A percentile compares a stretch with the other conserved stretches of the same genome.
Conservation (phyloP, 2,113 vertebrate species). For the Colossoma macropomum region DNA sequence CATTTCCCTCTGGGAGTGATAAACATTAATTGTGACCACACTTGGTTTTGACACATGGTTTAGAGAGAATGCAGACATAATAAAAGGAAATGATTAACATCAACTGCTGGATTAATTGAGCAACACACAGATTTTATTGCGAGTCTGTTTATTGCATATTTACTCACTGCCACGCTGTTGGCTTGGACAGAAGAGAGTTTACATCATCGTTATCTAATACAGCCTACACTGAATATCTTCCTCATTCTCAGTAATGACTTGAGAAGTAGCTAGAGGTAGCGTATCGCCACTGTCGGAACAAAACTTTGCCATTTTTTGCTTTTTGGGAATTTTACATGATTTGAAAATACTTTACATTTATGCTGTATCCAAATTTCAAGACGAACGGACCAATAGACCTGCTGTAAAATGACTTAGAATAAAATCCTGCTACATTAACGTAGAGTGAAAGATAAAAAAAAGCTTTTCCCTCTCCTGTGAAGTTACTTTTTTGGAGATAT, state of each 20-base stretch:
- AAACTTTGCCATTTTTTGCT: too few relatives aligned
- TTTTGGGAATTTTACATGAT: too few relatives aligned
- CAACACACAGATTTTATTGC: not conserved
- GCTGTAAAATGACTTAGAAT: too few relatives aligned
- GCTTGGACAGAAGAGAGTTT: not conserved
- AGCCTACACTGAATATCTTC: not conserved
- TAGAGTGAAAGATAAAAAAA: too few relatives aligned
- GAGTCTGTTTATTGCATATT: slow-evolving; percentile 9
- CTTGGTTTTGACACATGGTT: slow-evolving; percentile 17
- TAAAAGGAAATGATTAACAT: slow-evolving; percentile 30
- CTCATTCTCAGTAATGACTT: not conserved
- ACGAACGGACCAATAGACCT: too few relatives aligned
- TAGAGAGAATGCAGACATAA: slow-evolving; percentile 13
- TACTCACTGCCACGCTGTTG: not conserved
- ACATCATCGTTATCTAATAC: not conserved
- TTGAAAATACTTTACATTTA: too few relatives aligned
- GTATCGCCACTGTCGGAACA: too few relatives aligned
- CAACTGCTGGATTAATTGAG: not conserved
- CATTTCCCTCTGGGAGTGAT: not conserved
- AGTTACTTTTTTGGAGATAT: too few relatives aligned
- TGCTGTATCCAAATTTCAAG: too few relatives aligned
- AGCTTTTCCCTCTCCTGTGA: too few relatives aligned
- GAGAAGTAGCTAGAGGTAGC: slow-evolving; percentile 15
- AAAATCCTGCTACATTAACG: too few relatives aligned
- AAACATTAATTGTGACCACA: not conserved